These are phyloP conservation scores for Agrilus planipennis DNA, from an alignment of 1,140 invertebrate genomes.

Conservation along the genomic window DNA sequence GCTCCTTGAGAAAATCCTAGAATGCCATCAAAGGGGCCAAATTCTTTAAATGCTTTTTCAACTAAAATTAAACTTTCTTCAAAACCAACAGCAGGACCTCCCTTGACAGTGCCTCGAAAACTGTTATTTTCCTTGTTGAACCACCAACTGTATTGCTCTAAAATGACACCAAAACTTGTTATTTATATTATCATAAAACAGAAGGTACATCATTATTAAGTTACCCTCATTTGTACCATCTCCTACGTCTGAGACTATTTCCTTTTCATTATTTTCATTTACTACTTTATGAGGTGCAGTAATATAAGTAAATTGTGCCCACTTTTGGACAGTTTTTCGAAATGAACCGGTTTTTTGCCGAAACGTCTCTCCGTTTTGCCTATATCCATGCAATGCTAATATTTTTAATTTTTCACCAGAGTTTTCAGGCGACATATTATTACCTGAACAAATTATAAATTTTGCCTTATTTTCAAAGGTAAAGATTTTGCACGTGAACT, in stretches of 20 bases:
- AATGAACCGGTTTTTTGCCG: slow-evolving; percentile 69
- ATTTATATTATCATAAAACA: too few relatives aligned
- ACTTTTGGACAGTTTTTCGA: slow-evolving; percentile 60
- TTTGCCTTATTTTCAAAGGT: too few relatives aligned
- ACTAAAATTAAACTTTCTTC: slow-evolving; percentile 60
- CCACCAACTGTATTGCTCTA: slow-evolving; percentile 69
- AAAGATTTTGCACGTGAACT: too few relatives aligned
- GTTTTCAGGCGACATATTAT: too few relatives aligned
- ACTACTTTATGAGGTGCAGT: slow-evolving; percentile 62
- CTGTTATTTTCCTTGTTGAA: slow-evolving; percentile 69
- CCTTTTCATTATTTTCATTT: slow-evolving; percentile 34
- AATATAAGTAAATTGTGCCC: slow-evolving; percentile 61
- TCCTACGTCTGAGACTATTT: slow-evolving; percentile 31
- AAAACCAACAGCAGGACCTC: slow-evolving; percentile 68
- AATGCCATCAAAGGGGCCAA: slow-evolving; percentile 80
- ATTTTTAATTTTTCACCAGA: slow-evolving; percentile 49
- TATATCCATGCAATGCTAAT: slow-evolving; percentile 68
- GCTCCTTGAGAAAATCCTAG: slow-evolving; percentile 85
- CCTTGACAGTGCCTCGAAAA: slow-evolving; percentile 64
- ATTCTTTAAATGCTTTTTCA: slow-evolving; percentile 51
- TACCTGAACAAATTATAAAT: too few relatives aligned
- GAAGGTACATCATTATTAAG: too few relatives aligned
- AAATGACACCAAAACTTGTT: too few relatives aligned
- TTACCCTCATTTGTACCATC: slow-evolving; percentile 24
- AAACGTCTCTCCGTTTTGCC: slow-evolving; percentile 63